phyloP scores from a whole-genome alignment of 2,113 vertebrate species.

The Callionymus lyra region DNA sequence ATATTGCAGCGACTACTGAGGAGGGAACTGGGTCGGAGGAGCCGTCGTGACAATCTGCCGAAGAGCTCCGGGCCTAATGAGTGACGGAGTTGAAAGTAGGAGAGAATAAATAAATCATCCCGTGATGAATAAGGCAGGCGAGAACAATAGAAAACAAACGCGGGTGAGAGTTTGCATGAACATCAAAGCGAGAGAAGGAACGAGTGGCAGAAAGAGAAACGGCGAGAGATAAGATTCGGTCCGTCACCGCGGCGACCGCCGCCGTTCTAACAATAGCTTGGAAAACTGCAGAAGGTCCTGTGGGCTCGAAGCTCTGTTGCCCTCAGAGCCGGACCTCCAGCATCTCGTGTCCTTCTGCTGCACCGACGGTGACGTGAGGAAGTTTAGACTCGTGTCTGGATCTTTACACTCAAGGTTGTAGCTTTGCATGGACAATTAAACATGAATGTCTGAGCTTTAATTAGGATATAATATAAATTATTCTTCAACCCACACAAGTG shows the following conservation, averaged over 20 bases:
- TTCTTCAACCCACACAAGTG: too few species aligned
- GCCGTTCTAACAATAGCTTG: conserved; percentile 58
- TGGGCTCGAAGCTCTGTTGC: conserved; percentile 32
- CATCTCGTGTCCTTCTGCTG: conserved; percentile 30
- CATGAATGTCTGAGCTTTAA: too few species aligned
- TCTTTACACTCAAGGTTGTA: too few species aligned
- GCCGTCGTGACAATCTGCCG: conserved; percentile 12
- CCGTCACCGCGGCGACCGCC: conserved; percentile 45
- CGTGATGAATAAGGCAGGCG: conserved; percentile 42
- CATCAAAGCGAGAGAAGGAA: conserved; percentile 26
- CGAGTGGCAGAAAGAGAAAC: conserved; percentile 15
- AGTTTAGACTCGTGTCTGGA: too few species aligned
- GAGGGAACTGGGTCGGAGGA: conserved; percentile 42
- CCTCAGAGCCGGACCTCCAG: conserved; percentile 36
- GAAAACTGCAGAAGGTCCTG: conserved; percentile 49
- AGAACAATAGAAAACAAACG: neutral
- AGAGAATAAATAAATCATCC: conserved; percentile 53
- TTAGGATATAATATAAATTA: too few species aligned
- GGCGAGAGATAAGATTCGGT: conserved; percentile 31
- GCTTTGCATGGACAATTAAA: too few species aligned
- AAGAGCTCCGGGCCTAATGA: conserved; percentile 26
- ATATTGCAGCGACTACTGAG: conserved; percentile 21
- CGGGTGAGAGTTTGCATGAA: conserved; percentile 2
- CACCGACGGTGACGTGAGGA: too few species aligned
- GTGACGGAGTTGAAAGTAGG: conserved; percentile 34